Evolutionary conservation across 64 coral and sea anemone genomes (phyloP).

Genomic region (Actinia tenebrosa): DNA sequence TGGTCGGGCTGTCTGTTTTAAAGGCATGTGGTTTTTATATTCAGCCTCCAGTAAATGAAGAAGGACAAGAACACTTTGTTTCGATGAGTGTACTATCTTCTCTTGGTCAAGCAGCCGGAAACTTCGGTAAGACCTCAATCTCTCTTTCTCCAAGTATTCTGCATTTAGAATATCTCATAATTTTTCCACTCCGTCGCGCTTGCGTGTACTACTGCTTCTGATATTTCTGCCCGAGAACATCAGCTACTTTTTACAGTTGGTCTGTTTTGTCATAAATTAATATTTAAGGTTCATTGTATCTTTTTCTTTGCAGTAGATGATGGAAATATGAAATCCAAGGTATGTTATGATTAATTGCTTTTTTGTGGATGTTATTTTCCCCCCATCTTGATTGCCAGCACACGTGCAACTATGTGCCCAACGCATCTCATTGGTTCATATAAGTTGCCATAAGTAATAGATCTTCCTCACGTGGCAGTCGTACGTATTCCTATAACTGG

Average conservation of each 20-base stretch:
- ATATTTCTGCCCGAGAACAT: too few species aligned
- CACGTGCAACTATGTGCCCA: too few species aligned
- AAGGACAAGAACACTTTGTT: constrained; percentile 51
- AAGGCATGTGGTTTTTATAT: background rate
- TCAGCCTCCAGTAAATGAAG: constrained; percentile 36
- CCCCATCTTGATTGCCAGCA: background rate
- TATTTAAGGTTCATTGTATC: background rate
- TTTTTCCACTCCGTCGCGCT: too few species aligned
- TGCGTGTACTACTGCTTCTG: too few species aligned
- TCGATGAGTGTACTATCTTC: constrained; percentile 70
- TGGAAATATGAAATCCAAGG: constrained; percentile 27
- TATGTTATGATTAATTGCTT: background rate
- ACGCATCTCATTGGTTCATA: too few species aligned
- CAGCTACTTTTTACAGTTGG: too few species aligned
- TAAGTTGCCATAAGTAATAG: too few species aligned
- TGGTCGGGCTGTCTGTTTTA: background rate
- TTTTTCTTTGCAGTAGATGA: constrained; percentile 4
- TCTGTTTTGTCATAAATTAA: too few species aligned
- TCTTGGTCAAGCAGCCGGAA: constrained; percentile 82
- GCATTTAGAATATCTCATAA: too few species aligned
- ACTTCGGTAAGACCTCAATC: constrained; percentile 45
- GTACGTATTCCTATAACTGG: too few species aligned
- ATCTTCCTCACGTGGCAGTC: too few species aligned
- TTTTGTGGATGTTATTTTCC: background rate
- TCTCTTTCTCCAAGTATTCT: background rate